Evolutionary conservation across 2,113 vertebrate species (phyloP), one percentile per base, ranked within the genome.

Genomic region (Eulacestoma nigropectus): DNA sequence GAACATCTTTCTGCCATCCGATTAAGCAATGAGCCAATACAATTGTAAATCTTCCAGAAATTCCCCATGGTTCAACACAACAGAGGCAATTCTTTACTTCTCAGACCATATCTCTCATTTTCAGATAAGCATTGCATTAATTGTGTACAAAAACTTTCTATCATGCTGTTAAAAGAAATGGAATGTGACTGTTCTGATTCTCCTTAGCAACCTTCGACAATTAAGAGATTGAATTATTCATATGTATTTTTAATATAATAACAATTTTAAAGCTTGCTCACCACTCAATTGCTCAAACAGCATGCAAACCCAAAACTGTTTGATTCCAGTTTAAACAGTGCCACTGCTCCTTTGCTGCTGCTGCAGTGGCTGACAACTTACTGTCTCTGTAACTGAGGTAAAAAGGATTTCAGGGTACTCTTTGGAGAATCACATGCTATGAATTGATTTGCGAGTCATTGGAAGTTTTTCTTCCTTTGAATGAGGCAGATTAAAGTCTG

Each of bases 11-110:
- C 95, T 98, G 95, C 97, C 88, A 82, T 97, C 96, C 94, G 97
- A 98, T 97, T 98, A 98, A 98, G 98, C 97, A 98, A 98, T 97
- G 97, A 98, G 97, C 98, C 98, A 95, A 89, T 96, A 96, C 96
- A 90, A 96, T 60, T 96, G 90, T 97, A 98, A 98, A 98, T 98
- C 97, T 97, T 97, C 89, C 91, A 97, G 91, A 97, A 97, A 97
- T 97, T 97, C 95, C 96, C 98, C 78, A 93, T 75, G 94, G 97
- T 94, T 98, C 96, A 95, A 70, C 89, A 97, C 67, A 97, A 97
- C 92, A 96, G 87, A 97, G 65, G 95, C 94, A 98, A 98, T 96
- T 97, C 95, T 87, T 98, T 98, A 97, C 97, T 97, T 98, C 95
- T 96, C 96, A 97, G 88, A 95, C 87, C 79, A 50, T 94, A 78